phyloP scores from a whole-genome alignment of 2,113 vertebrate species.

The Ceyx melanurus region DNA sequence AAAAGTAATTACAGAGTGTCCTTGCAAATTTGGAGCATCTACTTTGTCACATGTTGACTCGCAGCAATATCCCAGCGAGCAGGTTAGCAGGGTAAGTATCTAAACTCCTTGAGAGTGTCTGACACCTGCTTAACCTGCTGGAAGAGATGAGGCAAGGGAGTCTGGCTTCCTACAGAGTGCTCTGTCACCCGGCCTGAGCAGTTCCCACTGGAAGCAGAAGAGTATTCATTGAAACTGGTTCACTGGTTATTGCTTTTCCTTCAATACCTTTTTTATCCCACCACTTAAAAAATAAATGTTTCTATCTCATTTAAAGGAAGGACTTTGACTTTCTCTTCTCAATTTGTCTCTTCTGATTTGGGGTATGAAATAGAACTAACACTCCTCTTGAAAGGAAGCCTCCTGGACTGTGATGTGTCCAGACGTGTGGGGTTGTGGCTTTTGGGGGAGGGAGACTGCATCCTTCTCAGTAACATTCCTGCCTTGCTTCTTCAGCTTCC shows the following conservation, averaged over 20 bases:
- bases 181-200: fast-evolving
- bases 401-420: background rate
- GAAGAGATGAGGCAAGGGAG: background rate
- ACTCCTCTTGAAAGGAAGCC: background rate
- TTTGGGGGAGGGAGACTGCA: background rate
- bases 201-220: background rate
- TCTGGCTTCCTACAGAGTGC: background rate
- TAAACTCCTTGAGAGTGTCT: slow-evolving; percentile 35
- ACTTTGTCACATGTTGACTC: slow-evolving; percentile 6
- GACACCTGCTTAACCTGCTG: slow-evolving; percentile 57
- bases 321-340: background rate
- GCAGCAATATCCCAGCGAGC: background rate
- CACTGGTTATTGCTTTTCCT: background rate
- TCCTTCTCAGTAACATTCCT: background rate
- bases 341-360: background rate
- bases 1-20: background rate
- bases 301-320: background rate
- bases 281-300: background rate
- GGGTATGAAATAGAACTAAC: background rate
- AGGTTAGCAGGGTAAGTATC: background rate
- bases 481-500: background rate
- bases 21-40: slow-evolving; percentile 32
- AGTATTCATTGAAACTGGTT: fast-evolving
- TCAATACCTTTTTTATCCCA: background rate
- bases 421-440: background rate